A percentile compares a stretch with the other conserved stretches of the same genome.
phyloP scores from a whole-genome alignment of 2,113 vertebrate genomes.

The Sisor rabdophorus region DNA sequence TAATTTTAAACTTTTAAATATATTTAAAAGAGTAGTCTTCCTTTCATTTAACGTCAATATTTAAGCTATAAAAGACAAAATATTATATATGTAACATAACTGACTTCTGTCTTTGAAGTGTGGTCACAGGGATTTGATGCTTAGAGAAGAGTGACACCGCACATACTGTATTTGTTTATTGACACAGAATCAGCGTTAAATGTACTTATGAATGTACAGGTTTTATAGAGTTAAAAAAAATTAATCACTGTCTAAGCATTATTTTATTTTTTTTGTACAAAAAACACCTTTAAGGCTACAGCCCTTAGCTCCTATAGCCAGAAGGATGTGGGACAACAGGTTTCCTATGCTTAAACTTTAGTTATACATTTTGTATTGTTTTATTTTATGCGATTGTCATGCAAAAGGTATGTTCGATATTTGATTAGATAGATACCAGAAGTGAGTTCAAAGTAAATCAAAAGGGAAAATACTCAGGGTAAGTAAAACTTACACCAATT shows the following conservation, averaged over 20 bases:
- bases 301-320: background rate
- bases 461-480: background rate
- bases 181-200: background rate
- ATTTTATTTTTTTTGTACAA: background rate
- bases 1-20: background rate
- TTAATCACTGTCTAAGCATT: background rate
- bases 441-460: no score
- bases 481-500: background rate
- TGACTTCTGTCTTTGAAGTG: background rate
- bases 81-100: background rate
- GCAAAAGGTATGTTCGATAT: background rate
- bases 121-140: background rate
- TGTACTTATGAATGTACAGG: no score
- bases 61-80: background rate
- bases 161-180: background rate
- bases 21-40: background rate
- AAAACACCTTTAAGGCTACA: background rate
- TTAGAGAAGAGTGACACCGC: background rate
- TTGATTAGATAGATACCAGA: background rate
- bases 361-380: background rate
- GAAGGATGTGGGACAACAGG: conserved; percentile 4
- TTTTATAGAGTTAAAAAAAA: background rate
- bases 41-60: background rate
- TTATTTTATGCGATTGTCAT: background rate
- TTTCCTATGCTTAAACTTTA: background rate